These are phyloP conservation scores for Hyphantria cunea DNA, from an alignment of 1,140 invertebrate genomes.

Conservation along the genomic window DNA sequence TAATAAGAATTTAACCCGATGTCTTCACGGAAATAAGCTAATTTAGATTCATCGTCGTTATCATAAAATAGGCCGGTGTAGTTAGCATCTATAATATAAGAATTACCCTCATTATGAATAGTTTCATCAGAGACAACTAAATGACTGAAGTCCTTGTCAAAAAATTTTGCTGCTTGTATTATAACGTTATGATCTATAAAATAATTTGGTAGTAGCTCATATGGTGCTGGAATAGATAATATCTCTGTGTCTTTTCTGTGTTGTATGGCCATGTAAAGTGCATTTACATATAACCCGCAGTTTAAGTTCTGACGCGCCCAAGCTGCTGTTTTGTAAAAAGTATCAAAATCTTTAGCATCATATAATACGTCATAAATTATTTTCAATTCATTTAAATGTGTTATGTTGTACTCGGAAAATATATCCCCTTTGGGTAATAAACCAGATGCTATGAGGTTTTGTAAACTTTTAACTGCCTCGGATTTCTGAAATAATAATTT, in stretches of 20 bases:
- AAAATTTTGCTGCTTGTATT: constrained; percentile 54
- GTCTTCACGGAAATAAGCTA: constrained; percentile 72
- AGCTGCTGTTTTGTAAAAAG: constrained; percentile 82
- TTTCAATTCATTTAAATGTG: constrained; percentile 60
- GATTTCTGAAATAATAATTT: no score
- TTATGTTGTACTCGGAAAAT: constrained; percentile 66
- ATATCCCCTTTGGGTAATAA: constrained; percentile 65
- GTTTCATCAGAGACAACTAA: constrained; percentile 34
- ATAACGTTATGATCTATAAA: constrained; percentile 76
- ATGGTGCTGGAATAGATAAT: constrained; percentile 78
- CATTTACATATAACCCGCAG: constrained; percentile 78
- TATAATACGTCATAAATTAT: constrained; percentile 81
- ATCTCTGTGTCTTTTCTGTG: constrained; percentile 78
- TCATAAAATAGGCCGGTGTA: constrained; percentile 59
- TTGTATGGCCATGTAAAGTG: constrained; percentile 77
- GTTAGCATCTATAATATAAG: constrained; percentile 62
- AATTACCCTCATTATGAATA: constrained; percentile 61
- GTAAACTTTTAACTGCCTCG: constrained; percentile 49
- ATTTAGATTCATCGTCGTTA: constrained; percentile 52
- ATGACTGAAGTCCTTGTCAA: constrained; percentile 45
- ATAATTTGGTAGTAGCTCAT: constrained; percentile 81
- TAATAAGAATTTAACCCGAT: constrained; percentile 70
- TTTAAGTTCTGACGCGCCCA: constrained; percentile 82
- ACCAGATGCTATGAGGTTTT: constrained; percentile 51
- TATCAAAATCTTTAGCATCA: constrained; percentile 84